Base-by-base conservation (phyloP, 2,113 vertebrate species). In the Capreolus pygargus region DNA sequence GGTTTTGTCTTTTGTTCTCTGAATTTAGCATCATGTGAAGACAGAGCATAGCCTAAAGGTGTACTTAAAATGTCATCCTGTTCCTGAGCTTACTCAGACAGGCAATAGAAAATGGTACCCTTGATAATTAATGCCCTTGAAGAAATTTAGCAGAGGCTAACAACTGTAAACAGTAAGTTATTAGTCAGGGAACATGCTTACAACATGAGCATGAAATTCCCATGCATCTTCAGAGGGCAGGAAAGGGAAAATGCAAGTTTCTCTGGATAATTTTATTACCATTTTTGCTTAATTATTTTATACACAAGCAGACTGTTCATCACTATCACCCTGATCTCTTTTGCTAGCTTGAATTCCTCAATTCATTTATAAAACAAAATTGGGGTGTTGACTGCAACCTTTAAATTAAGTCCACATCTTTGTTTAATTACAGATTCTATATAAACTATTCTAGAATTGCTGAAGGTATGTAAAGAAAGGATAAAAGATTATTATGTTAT, bases 371-470 rank as follows among this genome's bases (percentile, higher is more conserved):
- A 97, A 98, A 96, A 79, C 88, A 89, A 96, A 98, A 96, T 95
- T 57, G 9, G 39, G 86, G 54, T 85, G 89, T 87, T 94, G 90
- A 98, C 25, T 97, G 74, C 60, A 94, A 97, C 88, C 78, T 96
- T 90, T 93, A 98, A 98, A 98, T 95, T 54, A 47, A 96, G 84
- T 10, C 25, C 12, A 58, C 76, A 94, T 97, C 36, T 98, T 98
- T 98, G 52, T 98, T 98, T 98, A 95, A 97, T 98, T 97, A 97
- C 30, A 76, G n/a, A 60, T 95, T 55, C 81, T 91, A 95, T 87
- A 97, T 94, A 98, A 98, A 98, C 97, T 14, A 83, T 97, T 86
- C 95, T 96, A 91, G 81, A 83, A 91, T 94, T 97, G 95, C 28
- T 30, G 45, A 76, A 97, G 43, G 82, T 97, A 96, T 98, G 94